Percentiles rank a stretch among this genome's conserved stretches.
These are phyloP conservation scores for Armadillidium nasatum DNA, from an alignment of 1,140 invertebrate genomes.

Conservation along the genomic window DNA sequence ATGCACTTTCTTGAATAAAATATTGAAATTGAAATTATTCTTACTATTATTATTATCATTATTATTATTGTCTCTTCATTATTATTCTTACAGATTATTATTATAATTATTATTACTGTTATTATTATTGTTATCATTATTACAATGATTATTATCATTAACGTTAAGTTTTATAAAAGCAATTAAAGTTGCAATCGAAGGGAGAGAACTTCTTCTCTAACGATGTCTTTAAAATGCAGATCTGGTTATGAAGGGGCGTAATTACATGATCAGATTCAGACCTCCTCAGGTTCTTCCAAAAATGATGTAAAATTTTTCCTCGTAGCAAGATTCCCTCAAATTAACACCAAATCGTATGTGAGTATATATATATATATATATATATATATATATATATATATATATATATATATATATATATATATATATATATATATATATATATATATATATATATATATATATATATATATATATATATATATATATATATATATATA, in stretches of 20 bases:
- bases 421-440: neutral
- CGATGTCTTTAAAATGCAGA: neutral
- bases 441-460: too few relatives aligned
- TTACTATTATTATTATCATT: neutral
- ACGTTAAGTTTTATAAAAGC: neutral
- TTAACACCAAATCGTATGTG: neutral
- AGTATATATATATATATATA: neutral
- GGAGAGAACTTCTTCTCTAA: neutral
- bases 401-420: neutral
- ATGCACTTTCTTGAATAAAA: too few relatives aligned
- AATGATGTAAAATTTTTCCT: neutral
- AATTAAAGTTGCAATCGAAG: neutral
- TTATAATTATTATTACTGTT: too few relatives aligned
- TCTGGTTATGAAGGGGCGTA: neutral
- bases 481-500: too few relatives aligned
- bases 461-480: too few relatives aligned
- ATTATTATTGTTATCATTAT: too few relatives aligned
- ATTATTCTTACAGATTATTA: too few relatives aligned
- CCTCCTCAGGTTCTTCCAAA: neutral
- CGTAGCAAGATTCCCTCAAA: neutral
- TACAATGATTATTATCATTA: too few relatives aligned
- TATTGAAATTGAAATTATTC: neutral
- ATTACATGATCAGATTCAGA: neutral
- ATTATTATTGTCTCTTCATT: neutral
- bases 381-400: neutral